phyloP scores from a whole-genome alignment of 2,888 invertebrate species.

The Leptinotarsa juncta region DNA sequence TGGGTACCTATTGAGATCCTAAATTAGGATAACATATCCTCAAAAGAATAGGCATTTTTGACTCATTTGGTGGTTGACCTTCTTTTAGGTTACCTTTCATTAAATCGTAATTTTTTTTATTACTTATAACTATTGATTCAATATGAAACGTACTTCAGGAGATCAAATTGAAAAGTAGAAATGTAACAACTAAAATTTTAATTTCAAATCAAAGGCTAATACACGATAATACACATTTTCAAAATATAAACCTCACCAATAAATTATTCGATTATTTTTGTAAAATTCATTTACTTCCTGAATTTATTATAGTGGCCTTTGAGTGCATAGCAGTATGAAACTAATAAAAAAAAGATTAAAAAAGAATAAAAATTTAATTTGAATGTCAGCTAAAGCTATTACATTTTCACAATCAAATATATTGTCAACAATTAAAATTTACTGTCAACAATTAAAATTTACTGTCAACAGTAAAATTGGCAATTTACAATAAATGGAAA shows the following conservation, averaged over 20 bases:
- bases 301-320: not conserved
- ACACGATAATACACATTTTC: not conserved
- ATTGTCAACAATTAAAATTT: conserved; percentile 2
- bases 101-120: no score
- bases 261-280: not conserved
- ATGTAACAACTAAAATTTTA: not conserved
- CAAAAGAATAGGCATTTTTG: no score
- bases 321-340: not conserved
- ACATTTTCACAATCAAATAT: conserved; percentile 11
- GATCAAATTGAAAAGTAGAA: no score
- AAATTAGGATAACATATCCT: no score
- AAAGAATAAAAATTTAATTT: conserved; percentile 12
- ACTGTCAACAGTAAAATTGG: not conserved
- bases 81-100: no score
- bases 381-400: conserved; percentile 6
- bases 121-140: no score
- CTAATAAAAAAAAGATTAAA: conserved; percentile 3
- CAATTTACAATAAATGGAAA: not conserved
- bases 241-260: no score
- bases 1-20: no score
- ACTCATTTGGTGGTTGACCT: no score
- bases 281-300: not conserved
- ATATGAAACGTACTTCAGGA: no score
- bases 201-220: not conserved
- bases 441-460: conserved; percentile 2